Evolutionary conservation across 2,797 vertebrate genomes (phyloP).

Genomic region (Sparidentex hasta): DNA sequence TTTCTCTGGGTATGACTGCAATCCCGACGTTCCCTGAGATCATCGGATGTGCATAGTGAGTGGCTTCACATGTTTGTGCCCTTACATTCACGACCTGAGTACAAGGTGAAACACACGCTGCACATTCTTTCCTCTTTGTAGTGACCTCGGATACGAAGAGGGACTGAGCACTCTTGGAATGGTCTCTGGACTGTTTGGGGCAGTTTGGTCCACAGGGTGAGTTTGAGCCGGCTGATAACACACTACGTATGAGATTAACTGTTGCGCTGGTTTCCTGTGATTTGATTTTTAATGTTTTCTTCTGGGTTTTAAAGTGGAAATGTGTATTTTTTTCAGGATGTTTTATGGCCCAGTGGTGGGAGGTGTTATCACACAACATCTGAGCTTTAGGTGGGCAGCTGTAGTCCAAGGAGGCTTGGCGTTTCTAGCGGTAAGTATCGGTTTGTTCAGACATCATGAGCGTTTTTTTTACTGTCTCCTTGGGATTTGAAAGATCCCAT

Average conservation of each 20-base stretch:
- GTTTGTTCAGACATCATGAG: background rate
- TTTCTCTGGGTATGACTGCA: constrained; percentile 91
- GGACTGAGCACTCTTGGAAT: constrained; percentile 94
- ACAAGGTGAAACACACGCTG: background rate
- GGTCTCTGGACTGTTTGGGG: constrained; percentile 92
- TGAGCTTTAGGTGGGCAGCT: constrained; percentile 85
- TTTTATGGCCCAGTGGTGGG: constrained; percentile 86
- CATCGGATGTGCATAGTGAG: constrained; percentile 92
- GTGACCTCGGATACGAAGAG: constrained; percentile 93
- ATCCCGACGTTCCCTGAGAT: constrained; percentile 94
- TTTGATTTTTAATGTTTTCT: background rate
- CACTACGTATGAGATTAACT: background rate
- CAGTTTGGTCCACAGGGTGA: constrained; percentile 92
- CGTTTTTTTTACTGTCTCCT: background rate
- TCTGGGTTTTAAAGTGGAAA: background rate
- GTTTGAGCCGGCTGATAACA: too few relatives aligned
- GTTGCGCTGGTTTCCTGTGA: too few relatives aligned
- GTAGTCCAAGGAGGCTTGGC: constrained; percentile 77
- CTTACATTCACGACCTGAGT: background rate
- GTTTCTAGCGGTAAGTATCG: constrained; percentile 79
- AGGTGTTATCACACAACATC: constrained; percentile 81
- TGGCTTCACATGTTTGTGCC: constrained; percentile 49
- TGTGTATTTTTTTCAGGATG: constrained; percentile 74
- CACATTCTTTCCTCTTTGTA: constrained; percentile 59
- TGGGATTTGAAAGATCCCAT: background rate